A percentile compares a stretch with the other conserved stretches of the same genome.
Conservation (phyloP, 2,888 invertebrate genomes). For the Sarcophaga carnaria region DNA sequence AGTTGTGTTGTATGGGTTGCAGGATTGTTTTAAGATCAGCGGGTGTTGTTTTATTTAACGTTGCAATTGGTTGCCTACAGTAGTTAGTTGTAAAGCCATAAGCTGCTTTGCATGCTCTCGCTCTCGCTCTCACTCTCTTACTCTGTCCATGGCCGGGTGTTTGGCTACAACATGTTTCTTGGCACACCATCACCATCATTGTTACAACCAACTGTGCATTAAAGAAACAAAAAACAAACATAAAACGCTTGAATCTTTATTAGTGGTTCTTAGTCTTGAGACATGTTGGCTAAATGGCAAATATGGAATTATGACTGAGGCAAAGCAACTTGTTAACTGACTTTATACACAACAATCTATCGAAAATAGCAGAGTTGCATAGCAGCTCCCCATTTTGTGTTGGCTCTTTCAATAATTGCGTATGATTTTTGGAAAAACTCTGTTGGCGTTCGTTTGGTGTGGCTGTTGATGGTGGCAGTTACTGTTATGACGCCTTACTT, state of each 20-base stretch:
- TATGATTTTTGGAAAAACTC: not conserved
- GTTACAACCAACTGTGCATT: not conserved
- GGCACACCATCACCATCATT: conserved; percentile 11
- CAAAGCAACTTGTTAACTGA: no score
- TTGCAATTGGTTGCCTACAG: conserved; percentile 52
- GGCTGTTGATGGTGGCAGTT: conserved; percentile 8
- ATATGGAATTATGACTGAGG: no score
- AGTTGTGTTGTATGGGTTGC: no score
- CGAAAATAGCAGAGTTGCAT: no score
- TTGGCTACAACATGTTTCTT: conserved; percentile 32
- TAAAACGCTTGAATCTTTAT: no score
- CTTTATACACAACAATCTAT: no score
- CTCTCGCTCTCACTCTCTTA: no score
- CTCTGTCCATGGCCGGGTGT: conserved; percentile 2
- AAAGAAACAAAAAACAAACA: no score
- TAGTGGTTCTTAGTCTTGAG: no score
- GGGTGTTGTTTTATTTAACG: conserved; percentile 37
- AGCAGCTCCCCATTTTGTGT: not conserved
- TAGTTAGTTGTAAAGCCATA: no score
- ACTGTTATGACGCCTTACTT: no score
- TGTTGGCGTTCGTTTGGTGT: not conserved
- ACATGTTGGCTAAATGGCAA: no score
- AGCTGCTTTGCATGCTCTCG: conserved; percentile 57
- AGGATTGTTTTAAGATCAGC: conserved; percentile 2
- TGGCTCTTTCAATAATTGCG: not conserved